phyloP scores from a whole-genome alignment of 2,113 vertebrate genomes.

The Henicopernis longicauda region DNA sequence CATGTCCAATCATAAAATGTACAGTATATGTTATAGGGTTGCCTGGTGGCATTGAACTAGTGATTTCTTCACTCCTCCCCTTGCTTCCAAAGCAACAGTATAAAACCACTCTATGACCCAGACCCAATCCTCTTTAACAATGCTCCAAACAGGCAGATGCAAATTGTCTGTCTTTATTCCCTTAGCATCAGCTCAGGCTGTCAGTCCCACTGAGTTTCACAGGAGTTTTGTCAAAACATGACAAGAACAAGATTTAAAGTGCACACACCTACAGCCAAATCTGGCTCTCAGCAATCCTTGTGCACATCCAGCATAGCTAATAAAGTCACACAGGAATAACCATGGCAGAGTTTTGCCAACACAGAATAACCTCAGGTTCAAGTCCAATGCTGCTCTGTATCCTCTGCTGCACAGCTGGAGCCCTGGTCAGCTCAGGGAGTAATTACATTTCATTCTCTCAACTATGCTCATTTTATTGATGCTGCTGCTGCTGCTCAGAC shows the following conservation, averaged over 20 bases:
- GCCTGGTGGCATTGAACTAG: background rate
- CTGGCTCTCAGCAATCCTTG: background rate
- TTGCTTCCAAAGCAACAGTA: background rate
- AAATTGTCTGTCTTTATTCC: background rate
- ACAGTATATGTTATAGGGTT: background rate
- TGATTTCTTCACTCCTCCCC: background rate
- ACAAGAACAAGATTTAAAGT: background rate
- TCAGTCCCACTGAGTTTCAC: background rate
- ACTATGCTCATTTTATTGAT: background rate
- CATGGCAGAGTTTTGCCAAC: background rate
- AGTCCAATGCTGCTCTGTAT: fast-evolving
- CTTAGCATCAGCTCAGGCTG: background rate
- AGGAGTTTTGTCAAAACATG: background rate
- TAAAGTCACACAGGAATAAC: background rate
- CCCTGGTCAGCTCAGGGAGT: background rate
- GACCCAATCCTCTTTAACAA: background rate
- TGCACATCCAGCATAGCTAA: background rate
- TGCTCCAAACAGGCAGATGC: background rate
- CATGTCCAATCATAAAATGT: background rate
- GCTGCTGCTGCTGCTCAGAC: background rate
- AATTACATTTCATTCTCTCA: background rate
- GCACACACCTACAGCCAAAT: background rate
- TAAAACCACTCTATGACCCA: background rate
- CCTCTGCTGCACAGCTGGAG: background rate
- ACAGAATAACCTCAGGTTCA: background rate